Conservation (phyloP, 2,888 invertebrate species). For the Drosophila algonquin region DNA sequence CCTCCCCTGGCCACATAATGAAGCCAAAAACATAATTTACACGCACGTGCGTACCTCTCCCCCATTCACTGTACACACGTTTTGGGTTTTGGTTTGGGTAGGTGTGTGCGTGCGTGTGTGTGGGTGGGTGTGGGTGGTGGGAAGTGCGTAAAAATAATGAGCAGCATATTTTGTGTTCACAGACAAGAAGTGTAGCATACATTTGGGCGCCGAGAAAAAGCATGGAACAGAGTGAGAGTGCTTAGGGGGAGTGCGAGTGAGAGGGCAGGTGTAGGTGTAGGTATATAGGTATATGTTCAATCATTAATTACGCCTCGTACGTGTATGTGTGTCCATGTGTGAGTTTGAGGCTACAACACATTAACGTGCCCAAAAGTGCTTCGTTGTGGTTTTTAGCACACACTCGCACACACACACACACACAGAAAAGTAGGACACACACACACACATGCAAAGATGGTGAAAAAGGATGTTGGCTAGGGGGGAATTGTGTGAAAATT, state of each 20-base stretch:
- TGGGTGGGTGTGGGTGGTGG: conserved; percentile 18
- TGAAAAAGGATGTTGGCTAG: neutral
- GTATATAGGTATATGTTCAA: conserved; percentile 50
- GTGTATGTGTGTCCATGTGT: conserved; percentile 12
- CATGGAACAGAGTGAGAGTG: neutral
- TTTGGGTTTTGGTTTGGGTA: neutral
- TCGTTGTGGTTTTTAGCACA: conserved; percentile 66
- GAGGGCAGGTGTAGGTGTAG: neutral
- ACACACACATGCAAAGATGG: neutral
- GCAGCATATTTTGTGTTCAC: conserved; percentile 72
- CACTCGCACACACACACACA: conserved; percentile 25
- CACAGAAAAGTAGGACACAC: neutral
- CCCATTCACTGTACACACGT: conserved; percentile 16
- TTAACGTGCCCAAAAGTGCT: conserved; percentile 73
- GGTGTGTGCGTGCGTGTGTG: conserved; percentile 14
- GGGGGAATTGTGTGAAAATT: conserved; percentile 66
- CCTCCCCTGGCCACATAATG: conserved; percentile 55
- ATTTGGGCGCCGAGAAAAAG: conserved; percentile 40
- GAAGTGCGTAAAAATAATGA: conserved; percentile 70
- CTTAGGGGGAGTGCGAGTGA: neutral
- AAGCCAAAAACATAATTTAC: conserved; percentile 75
- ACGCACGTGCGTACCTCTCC: conserved; percentile 44
- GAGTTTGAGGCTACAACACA: conserved; percentile 51
- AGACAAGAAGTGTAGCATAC: conserved; percentile 68
- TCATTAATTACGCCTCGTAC: conserved; percentile 65